These are phyloP conservation scores for Papilio helenus DNA, from an alignment of 1,140 invertebrate genomes.

Conservation along the genomic window DNA sequence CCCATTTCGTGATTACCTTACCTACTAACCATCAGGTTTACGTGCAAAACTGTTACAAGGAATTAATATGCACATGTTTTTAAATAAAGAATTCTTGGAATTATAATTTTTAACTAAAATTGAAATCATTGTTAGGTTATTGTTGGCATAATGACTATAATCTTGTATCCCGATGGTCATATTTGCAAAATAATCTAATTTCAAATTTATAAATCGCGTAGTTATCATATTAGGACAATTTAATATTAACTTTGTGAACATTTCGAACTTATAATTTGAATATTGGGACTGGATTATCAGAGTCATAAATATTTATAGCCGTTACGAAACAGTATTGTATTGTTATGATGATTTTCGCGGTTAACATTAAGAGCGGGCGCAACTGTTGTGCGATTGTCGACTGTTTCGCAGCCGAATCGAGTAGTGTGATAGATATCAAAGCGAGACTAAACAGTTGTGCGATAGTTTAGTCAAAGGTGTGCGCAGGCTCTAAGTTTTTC, in stretches of 20 bases:
- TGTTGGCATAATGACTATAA: background rate
- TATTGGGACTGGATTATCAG: conserved; percentile 5
- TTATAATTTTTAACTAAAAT: too few species aligned
- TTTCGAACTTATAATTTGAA: background rate
- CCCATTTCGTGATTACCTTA: conserved; percentile 22
- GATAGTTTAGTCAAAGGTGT: too few species aligned
- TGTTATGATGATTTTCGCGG: background rate
- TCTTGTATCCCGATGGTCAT: background rate
- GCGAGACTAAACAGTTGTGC: too few species aligned
- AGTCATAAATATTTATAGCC: background rate
- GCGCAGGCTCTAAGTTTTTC: background rate
- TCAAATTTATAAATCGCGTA: background rate
- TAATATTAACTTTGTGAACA: background rate
- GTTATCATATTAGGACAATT: background rate
- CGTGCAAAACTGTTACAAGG: conserved; percentile 7
- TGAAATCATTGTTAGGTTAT: background rate
- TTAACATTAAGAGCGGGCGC: too few species aligned
- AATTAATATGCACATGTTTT: conserved; percentile 6
- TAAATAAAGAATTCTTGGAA: too few species aligned
- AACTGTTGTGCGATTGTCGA: too few species aligned
- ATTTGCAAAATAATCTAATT: background rate
- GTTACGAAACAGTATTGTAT: background rate
- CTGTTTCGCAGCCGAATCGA: too few species aligned
- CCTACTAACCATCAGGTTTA: background rate
- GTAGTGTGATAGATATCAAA: too few species aligned